Conservation (phyloP, 2,888 invertebrate genomes). For the Hypsopygia costalis region DNA sequence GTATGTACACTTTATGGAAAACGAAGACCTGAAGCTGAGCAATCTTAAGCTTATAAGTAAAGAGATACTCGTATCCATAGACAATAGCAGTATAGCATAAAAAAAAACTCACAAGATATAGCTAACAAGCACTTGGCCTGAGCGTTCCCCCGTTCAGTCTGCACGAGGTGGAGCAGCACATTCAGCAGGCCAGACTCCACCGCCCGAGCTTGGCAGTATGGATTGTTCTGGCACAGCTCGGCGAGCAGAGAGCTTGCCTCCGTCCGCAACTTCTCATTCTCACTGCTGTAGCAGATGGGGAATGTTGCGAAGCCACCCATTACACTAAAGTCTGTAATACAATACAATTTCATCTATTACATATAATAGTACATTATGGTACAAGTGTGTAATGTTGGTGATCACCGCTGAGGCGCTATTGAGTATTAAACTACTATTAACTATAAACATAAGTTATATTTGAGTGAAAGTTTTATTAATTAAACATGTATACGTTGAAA, state of each 20-base stretch:
- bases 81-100: no score
- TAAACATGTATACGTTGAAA: no score
- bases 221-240: constrained; percentile 92
- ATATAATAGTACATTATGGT: no score
- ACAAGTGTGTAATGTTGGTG: no score
- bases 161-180: constrained; percentile 80
- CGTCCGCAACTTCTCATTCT: constrained; percentile 82
- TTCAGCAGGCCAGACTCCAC: constrained; percentile 84
- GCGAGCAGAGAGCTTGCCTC: constrained; percentile 86
- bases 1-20: no score
- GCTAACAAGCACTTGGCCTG: constrained; percentile 88
- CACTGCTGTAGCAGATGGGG: constrained; percentile 82
- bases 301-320: constrained; percentile 90
- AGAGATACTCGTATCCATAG: no score
- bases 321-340: constrained; percentile 87
- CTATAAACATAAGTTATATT: no score
- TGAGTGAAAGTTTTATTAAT: no score
- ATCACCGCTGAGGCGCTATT: no score
- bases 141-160: constrained; percentile 78
- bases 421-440: no score
- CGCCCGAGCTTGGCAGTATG: constrained; percentile 87
- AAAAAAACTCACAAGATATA: constrained; percentile 88
- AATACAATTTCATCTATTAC: not conserved
- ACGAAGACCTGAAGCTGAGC: no score
- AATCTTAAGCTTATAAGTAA: no score